Evolutionary conservation across 92 coral and sea anemone genomes (phyloP).

Genomic region (Zoanthus sociatus): DNA sequence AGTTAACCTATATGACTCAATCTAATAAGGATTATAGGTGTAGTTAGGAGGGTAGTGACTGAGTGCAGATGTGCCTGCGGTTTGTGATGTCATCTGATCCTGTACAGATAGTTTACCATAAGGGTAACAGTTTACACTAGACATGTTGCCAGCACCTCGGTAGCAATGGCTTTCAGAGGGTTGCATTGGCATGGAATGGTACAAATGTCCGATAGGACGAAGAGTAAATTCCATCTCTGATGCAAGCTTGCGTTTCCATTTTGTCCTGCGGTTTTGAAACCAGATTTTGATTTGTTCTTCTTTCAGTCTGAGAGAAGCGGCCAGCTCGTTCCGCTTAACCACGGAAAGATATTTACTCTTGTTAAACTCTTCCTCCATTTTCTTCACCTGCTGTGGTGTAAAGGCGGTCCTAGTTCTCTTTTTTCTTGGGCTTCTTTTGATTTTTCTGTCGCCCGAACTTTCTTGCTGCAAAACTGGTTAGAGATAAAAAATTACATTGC

Average conservation of each 20-base stretch:
- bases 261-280: constrained; percentile 71
- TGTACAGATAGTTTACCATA: constrained; percentile 13
- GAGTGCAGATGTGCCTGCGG: background rate
- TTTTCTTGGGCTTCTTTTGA: constrained; percentile 33
- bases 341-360: constrained; percentile 61
- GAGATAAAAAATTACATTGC: background rate
- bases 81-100: background rate
- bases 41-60: constrained; percentile 19
- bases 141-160: constrained; percentile 10
- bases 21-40: constrained; percentile 20
- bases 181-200: constrained; percentile 38
- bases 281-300: constrained; percentile 69
- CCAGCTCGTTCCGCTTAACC: constrained; percentile 62
- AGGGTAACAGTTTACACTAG: constrained; percentile 14
- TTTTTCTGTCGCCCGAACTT: constrained; percentile 20
- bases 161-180: constrained; percentile 8
- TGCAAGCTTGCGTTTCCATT: constrained; percentile 71
- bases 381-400: constrained; percentile 63
- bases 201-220: constrained; percentile 47
- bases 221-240: constrained; percentile 61
- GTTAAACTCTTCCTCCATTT: constrained; percentile 63
- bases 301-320: constrained; percentile 50
- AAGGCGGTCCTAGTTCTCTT: constrained; percentile 68
- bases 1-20: background rate
- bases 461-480: constrained; percentile 39